Percentiles rank a stretch among this genome's conserved stretches.
Evolutionary conservation across 1,140 invertebrate species (phyloP).

Genomic region (Lerema accius): DNA sequence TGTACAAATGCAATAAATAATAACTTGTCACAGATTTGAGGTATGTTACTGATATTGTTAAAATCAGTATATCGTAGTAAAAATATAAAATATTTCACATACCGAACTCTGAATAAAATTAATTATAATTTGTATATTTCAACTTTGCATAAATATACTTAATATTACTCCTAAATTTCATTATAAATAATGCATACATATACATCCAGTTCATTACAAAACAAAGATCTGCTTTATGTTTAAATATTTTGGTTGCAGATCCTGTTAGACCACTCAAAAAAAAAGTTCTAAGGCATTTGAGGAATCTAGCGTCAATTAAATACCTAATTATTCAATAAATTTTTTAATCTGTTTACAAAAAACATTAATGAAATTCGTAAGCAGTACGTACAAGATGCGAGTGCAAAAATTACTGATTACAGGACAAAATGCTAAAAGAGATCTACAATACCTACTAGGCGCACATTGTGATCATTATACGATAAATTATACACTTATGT

Average conservation of each 20-base stretch:
- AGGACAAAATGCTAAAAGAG: conserved; percentile 20
- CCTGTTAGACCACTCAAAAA: too few species aligned
- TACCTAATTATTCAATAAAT: not conserved
- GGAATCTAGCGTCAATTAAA: not conserved
- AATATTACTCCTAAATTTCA: not conserved
- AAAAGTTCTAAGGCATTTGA: not conserved
- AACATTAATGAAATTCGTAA: conserved; percentile 2
- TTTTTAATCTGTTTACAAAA: not conserved
- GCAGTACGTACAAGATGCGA: conserved; percentile 9
- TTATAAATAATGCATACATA: not conserved
- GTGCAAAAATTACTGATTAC: conserved; percentile 9
- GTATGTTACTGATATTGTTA: conserved; percentile 36
- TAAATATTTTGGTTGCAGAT: not conserved
- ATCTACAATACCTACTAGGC: conserved; percentile 12
- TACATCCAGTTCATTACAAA: not conserved
- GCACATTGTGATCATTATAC: conserved; percentile 11
- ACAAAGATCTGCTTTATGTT: not conserved
- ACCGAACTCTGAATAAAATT: conserved; percentile 12
- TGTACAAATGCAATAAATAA: conserved; percentile 53
- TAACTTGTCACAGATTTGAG: conserved; percentile 34
- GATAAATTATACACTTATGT: conserved; percentile 22
- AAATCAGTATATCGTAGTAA: conserved; percentile 36
- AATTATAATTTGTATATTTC: not conserved
- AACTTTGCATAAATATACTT: not conserved
- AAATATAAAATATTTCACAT: conserved; percentile 30